Percentiles rank a stretch among this genome's conserved stretches.
Conservation (phyloP, 2,113 vertebrate genomes). For the Promerops cafer region DNA sequence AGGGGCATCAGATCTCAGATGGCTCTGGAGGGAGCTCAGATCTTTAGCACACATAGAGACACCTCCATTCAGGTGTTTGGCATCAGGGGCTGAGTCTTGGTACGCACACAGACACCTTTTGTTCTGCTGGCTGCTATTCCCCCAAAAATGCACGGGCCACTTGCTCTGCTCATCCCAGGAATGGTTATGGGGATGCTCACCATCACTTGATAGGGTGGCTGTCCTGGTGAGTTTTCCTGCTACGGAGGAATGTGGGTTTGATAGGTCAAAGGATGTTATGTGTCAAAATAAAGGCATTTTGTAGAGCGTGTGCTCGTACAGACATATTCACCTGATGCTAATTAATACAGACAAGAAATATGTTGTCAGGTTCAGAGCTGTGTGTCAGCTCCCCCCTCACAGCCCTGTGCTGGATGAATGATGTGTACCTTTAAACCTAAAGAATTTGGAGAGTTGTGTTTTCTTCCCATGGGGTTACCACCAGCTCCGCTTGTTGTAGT, state of each 20-base stretch:
- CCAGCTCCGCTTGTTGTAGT: background rate
- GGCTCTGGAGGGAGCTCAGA: background rate
- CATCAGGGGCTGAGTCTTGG: background rate
- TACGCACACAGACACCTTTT: background rate
- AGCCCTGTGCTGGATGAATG: background rate
- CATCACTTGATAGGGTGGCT: background rate
- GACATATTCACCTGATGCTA: background rate
- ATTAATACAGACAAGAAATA: background rate
- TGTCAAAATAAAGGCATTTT: background rate
- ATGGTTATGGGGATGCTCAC: background rate
- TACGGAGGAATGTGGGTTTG: background rate
- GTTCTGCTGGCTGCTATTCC: background rate
- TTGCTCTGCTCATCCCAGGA: background rate
- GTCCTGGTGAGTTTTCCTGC: background rate
- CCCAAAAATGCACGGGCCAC: accelerated
- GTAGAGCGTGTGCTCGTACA: accelerated
- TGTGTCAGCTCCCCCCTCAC: background rate
- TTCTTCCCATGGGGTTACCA: background rate
- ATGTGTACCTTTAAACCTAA: background rate
- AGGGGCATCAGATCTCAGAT: background rate
- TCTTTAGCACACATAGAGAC: accelerated
- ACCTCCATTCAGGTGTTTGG: background rate
- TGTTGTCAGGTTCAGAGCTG: background rate
- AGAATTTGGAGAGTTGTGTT: background rate
- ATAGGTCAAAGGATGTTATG: background rate